Base-by-base conservation (phyloP, 2,797 vertebrate genomes). In the Lycodopsis pacificus region DNA sequence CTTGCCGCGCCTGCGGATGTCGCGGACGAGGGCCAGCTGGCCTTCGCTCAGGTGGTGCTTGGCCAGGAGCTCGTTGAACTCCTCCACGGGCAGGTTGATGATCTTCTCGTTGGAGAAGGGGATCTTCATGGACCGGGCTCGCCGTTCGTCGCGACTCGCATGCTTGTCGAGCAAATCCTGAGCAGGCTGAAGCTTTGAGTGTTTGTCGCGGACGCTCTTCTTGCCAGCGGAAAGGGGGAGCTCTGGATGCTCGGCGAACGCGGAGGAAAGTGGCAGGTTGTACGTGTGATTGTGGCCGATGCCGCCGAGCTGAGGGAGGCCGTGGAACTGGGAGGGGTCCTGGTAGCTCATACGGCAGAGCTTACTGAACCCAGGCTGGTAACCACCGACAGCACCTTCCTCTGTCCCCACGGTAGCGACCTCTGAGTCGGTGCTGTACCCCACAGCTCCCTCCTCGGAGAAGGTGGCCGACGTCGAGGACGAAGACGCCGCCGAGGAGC, bases 81-180 rank as follows among this genome's bases (percentile, higher is more conserved):
- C 98, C 76, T 99, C 98, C 14, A 99, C 98, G 0, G 98, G 98
- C 81, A 99, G 94, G 94, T 99, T 99, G 88, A 99, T 97, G 91
- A 99, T 99, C 88, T 99, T 99, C 1, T 99, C 98, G 4, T 99
- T 99, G 91, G 98, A 96, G 93, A 99, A 99, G 2, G 98, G 98
- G 82, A 99, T 99, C 87, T 99, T 99, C 98, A 99, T 98, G 89
- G 98, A 92, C 4, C 97, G 93, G 67, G 98, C 98, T 6, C 98
- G 95, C 51, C 97, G 97, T 82, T 99, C 98, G 27, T 99, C 98
- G 0, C 98, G 94, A 76, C 97, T 99, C 42, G 97, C 93, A 91
- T 99, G 98, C 84, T 98, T 98, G 79, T 99, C 97, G 15, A 98
- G 81, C 77, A 97, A 93, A 48, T 97, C 97, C 0, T 93, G 93